Percentiles rank a stretch among this genome's conserved stretches.
phyloP scores from a whole-genome alignment of 64 coral and sea anemone species.

The Pachyseris speciosa region DNA sequence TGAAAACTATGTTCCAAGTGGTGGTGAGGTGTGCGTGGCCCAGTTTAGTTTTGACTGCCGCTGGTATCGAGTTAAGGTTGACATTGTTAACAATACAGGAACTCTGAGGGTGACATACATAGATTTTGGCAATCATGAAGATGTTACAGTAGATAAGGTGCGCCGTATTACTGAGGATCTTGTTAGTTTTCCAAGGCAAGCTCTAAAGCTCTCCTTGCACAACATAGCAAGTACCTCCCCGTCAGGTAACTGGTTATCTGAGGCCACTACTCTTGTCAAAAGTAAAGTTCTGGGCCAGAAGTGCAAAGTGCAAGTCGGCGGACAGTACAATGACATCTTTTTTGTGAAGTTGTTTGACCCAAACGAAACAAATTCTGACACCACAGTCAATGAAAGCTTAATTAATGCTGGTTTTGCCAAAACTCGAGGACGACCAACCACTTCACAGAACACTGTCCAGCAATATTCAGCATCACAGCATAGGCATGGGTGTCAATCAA shows the following conservation, averaged over 20 bases:
- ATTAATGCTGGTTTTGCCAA: slow-evolving; percentile 50
- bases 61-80: slow-evolving; percentile 90
- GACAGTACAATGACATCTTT: slow-evolving; percentile 26
- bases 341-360: slow-evolving; percentile 50
- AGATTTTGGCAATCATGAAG: slow-evolving; percentile 93
- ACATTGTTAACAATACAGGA: slow-evolving; percentile 74
- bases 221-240: slow-evolving; percentile 6
- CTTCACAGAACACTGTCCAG: neutral
- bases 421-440: neutral
- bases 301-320: slow-evolving; percentile 27
- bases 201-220: slow-evolving; percentile 75
- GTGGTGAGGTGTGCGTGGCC: slow-evolving; percentile 80
- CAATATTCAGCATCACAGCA: neutral
- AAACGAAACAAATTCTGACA: neutral
- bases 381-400: slow-evolving; percentile 30
- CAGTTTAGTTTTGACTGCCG: slow-evolving; percentile 74
- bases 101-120: slow-evolving; percentile 74
- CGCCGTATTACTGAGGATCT: slow-evolving; percentile 76
- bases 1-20: slow-evolving; percentile 78
- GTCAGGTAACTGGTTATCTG: slow-evolving; percentile 52
- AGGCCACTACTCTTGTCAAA: slow-evolving; percentile 53
- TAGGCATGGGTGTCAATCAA: too few relatives aligned
- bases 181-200: slow-evolving; percentile 72
- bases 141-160: slow-evolving; percentile 65
- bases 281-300: slow-evolving; percentile 64